These are phyloP conservation scores for Crypturellus tataupa DNA, from an alignment of 2,797 vertebrate genomes.

Conservation along the genomic window DNA sequence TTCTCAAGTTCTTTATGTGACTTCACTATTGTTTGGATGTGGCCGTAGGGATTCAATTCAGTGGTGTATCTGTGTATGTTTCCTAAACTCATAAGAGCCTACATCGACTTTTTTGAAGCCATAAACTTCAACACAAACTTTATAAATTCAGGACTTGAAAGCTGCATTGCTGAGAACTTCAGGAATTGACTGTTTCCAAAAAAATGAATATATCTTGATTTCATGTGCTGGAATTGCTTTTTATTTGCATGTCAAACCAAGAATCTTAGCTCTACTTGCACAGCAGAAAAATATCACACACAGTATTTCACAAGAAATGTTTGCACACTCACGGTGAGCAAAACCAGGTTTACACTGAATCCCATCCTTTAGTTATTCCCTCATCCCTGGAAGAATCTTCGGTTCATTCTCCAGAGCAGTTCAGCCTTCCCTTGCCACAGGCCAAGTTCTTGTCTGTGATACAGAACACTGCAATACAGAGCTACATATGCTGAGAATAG, in stretches of 20 bases:
- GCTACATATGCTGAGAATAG: constrained; percentile 29
- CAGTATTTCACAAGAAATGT: not conserved
- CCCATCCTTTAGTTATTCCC: not conserved
- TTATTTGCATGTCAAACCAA: not conserved
- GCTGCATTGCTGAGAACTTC: not conserved
- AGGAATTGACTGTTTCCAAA: not conserved
- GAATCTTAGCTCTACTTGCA: not conserved
- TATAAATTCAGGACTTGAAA: not conserved
- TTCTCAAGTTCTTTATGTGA: not conserved
- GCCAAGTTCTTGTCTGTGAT: constrained; percentile 28
- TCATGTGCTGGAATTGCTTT: not conserved
- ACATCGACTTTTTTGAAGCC: not conserved
- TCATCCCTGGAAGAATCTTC: not conserved
- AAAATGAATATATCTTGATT: not conserved
- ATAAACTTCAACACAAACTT: not conserved
- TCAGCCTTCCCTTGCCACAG: not conserved
- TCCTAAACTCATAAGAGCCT: not conserved
- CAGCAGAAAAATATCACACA: not conserved
- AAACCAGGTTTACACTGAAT: not conserved
- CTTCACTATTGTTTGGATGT: not conserved
- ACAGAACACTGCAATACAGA: constrained; percentile 6
- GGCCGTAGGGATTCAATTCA: not conserved
- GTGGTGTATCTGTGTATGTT: not conserved
- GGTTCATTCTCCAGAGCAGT: not conserved
- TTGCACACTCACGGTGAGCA: not conserved